A percentile compares a stretch with the other conserved stretches of the same genome.
phyloP scores from a whole-genome alignment of 2,797 vertebrate genomes.

The Anisognathus igniventris region DNA sequence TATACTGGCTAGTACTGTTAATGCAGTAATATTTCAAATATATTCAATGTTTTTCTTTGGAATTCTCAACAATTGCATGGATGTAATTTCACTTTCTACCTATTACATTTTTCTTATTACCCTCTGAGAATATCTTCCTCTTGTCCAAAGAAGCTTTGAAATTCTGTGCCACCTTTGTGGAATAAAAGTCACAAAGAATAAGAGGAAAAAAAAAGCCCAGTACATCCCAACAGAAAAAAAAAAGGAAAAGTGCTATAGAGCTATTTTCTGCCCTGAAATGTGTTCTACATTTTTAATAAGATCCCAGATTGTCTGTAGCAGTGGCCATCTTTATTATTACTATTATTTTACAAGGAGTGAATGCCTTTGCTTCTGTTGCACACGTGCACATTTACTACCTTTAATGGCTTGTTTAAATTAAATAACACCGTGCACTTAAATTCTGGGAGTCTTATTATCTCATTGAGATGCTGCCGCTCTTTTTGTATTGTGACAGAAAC shows the following conservation, averaged over 20 bases:
- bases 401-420: conserved; percentile 67
- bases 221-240: not conserved
- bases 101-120: not conserved
- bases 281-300: conserved; percentile 77
- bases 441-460: conserved; percentile 80
- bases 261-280: conserved; percentile 70
- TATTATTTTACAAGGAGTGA: conserved; percentile 67
- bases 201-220: not conserved
- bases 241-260: conserved; percentile 60
- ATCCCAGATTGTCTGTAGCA: conserved; percentile 74
- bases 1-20: not conserved
- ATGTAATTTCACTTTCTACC: not conserved
- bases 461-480: conserved; percentile 70
- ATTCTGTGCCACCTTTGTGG: conserved; percentile 28
- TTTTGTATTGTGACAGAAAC: conserved; percentile 75
- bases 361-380: conserved; percentile 69
- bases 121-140: not conserved
- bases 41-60: not conserved
- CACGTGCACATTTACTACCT: conserved; percentile 61
- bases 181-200: not conserved
- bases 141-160: conserved; percentile 7
- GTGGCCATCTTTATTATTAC: conserved; percentile 63
- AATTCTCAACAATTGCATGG: not conserved
- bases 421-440: conserved; percentile 66
- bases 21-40: not conserved